A percentile compares a stretch with the other conserved stretches of the same genome.
These are phyloP conservation scores for Papio anubis DNA, from an alignment of 2,113 vertebrate species.

Conservation along the genomic window DNA sequence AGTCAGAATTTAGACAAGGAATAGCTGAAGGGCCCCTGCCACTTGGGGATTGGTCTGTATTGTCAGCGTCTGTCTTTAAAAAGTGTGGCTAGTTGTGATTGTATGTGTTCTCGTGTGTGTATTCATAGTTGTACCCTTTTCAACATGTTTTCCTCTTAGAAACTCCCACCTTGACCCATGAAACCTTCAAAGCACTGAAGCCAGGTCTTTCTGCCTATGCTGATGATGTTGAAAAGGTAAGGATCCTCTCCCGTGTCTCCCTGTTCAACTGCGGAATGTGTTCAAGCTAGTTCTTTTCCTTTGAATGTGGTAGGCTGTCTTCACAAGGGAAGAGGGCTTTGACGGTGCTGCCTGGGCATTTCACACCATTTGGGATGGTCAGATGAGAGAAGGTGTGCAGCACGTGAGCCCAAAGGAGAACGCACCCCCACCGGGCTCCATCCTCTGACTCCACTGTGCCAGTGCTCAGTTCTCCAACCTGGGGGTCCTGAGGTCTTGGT, in stretches of 20 bases:
- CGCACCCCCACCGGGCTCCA: not conserved
- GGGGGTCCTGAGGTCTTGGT: not conserved
- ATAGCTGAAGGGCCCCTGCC: not conserved
- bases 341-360: not conserved
- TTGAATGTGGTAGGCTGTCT: not conserved
- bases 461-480: not conserved
- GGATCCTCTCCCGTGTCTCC: not conserved
- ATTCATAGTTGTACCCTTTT: not conserved
- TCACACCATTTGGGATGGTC: too few relatives aligned
- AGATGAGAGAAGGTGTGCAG: not conserved
- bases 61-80: not conserved
- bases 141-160: slow-evolving; percentile 80
- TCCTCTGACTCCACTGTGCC: not conserved
- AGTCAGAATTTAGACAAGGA: not conserved
- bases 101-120: not conserved
- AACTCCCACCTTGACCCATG: slow-evolving; percentile 88
- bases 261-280: not conserved
- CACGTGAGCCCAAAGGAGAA: not conserved
- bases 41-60: not conserved
- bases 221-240: slow-evolving; percentile 92
- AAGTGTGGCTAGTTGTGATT: not conserved
- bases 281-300: not conserved
- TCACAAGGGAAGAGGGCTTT: not conserved
- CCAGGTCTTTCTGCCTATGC: slow-evolving; percentile 96
- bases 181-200: slow-evolving; percentile 93